Evolutionary conservation across 2,113 vertebrate genomes (phyloP).

Genomic region (Sebastes schlegelii): DNA sequence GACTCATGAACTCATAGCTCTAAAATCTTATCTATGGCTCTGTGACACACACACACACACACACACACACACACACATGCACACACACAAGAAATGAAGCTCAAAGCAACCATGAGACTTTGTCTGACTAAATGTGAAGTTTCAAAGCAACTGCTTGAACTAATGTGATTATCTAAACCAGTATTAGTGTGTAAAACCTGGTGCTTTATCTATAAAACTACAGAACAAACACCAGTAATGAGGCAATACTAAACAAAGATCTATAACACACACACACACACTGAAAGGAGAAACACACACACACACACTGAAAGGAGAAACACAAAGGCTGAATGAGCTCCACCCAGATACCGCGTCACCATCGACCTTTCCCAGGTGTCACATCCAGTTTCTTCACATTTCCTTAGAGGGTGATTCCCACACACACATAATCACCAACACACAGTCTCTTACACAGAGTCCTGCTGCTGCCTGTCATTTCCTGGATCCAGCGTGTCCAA

Average conservation of each 20-base stretch:
- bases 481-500: conserved; percentile 24
- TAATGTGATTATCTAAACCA: conserved; percentile 29
- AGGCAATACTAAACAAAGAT: conserved; percentile 1
- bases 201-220: conserved; percentile 20
- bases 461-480: not conserved
- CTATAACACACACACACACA: conserved; percentile 15
- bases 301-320: conserved; percentile 19
- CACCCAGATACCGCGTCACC: conserved; percentile 59
- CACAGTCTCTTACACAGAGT: not conserved
- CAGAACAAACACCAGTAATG: conserved; percentile 29
- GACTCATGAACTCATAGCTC: not conserved
- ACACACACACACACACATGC: not conserved
- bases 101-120: no score
- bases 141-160: conserved; percentile 1
- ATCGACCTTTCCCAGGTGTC: conserved; percentile 67
- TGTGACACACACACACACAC: not conserved
- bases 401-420: conserved; percentile 2
- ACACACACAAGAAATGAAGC: not conserved
- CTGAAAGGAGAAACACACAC: no score
- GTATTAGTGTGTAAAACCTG: conserved; percentile 29
- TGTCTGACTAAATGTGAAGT: not conserved
- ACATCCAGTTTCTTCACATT: conserved; percentile 10
- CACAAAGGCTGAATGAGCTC: conserved; percentile 25
- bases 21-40: not conserved
- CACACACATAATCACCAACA: not conserved